These are phyloP conservation scores for Nesospiza acunhae DNA, from an alignment of 2,113 vertebrate genomes.

Conservation along the genomic window DNA sequence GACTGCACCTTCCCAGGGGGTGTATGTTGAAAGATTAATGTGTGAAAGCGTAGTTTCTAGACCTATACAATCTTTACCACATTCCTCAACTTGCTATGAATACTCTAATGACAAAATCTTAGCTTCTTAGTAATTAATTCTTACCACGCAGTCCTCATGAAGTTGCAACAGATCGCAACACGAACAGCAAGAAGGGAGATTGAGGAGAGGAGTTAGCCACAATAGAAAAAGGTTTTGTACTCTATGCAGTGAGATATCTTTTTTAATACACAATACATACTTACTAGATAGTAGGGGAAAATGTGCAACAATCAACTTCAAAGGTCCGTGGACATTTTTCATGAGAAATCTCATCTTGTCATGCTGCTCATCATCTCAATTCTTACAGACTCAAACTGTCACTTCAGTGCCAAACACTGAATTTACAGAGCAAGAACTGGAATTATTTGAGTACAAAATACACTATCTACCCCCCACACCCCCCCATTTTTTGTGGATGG, in stretches of 20 bases:
- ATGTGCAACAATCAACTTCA: background rate
- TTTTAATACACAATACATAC: background rate
- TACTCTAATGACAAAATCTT: background rate
- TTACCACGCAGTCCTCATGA: background rate
- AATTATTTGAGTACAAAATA: background rate
- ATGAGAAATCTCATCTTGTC: background rate
- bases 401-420: background rate
- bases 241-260: background rate
- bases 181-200: background rate
- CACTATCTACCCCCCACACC: rapidly evolving
- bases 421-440: background rate
- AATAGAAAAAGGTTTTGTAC: background rate
- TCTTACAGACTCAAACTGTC: background rate
- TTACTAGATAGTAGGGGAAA: background rate
- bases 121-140: background rate
- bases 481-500: rapidly evolving
- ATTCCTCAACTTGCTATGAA: background rate
- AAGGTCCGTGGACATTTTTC: background rate
- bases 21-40: background rate
- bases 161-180: background rate
- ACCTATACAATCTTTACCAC: background rate
- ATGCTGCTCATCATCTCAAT: background rate
- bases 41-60: background rate
- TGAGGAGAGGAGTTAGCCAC: background rate
- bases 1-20: background rate